Evolutionary conservation across 2,888 invertebrate species (phyloP), one percentile per base, ranked within the genome.

Genomic region (Caenorhabditis imperialis): DNA sequence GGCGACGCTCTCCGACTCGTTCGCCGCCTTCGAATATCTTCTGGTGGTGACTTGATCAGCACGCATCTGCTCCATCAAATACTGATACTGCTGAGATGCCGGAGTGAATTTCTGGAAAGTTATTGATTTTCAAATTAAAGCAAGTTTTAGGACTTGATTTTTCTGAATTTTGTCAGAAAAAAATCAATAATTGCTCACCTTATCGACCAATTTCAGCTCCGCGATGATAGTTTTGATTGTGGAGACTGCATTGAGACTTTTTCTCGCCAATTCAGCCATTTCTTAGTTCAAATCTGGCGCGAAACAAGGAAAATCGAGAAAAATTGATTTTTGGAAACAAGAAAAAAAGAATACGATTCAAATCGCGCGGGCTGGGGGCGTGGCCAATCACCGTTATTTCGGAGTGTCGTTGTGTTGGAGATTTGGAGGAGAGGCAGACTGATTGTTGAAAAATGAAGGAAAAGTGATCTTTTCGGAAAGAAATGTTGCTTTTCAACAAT

Each of bases 1-100:
- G 6, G 84, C 84, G 8, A 86, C 77, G 35, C 80, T 76, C 58
- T 85, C 82, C 30, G 79, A 69, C 51, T 85, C 86, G 47, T 81
- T 81, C 18, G 81, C 77, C 2, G 79, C 79, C 48, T 83, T 84
- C 37, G 79, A 78, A 54, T 79, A 79, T 14, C 81, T 54, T 47
- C 76, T 57, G 14, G 81, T 81, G 4, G 83, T 83, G 16, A 74
- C 70, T 38, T 83, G 82, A 57, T 84, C 79, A 12, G 70, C 73
- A 40, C 79, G 44, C 78, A 84, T 76, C 51, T 83, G 81, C 22
- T 82, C 73, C 50, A 73, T 67, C 16, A 84, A 45, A 58, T 63
- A 84, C 44, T 78, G 70, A 30, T 77, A 81, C 44, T 83, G 82
- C 2, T 70, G 71, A 8, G 81, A 82, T 1, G 71, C 57, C 1